Evolutionary conservation across 2,113 vertebrate genomes (phyloP), one percentile per base, ranked within the genome.

Genomic region (Thunnus maccoyii): DNA sequence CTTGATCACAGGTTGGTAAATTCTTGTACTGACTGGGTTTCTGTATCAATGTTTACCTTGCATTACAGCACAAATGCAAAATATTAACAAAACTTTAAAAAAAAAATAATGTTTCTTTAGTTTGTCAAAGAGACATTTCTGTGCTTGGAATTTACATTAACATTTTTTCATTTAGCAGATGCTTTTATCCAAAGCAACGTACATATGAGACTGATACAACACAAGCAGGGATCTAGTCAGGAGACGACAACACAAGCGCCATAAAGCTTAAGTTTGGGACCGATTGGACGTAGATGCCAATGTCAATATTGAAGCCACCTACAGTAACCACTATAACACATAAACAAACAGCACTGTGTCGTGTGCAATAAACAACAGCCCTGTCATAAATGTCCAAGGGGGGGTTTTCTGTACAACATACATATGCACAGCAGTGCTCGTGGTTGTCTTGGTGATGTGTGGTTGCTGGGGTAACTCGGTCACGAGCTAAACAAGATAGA

Each of bases 381-480:
- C 27, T 22, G 56, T 36, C 47, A 78, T 72, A 74, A 64, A 76
- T 4, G 55, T 51, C 27, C 48, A 1, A 1, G 8, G 41, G 27
- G 30, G 2, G 10, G n/a, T 17, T 17, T 46, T 52, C 47, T 68
- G 64, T 48, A 48, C 22, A 61, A 63, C 79, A 61, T 14, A 48
- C 66, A 71, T 61, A 69, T 70, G 76, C 71, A 74, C 58, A 63
- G 41, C 51, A 0, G 51, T 3, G 48, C 74, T 72, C 1, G 3
- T 14, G 65, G 80, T 68, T 63, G 78, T 69, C 78, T 48, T 47
- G 67, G 82, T 78, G 76, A 83, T 76, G 67, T 15, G 68, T 68
- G 56, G 87, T 86, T 89, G 86, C 84, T 78, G 62, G 9, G 84
- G 77, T 55, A 82, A 88, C 86, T 68, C 20, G 3, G 72, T 71